Percentiles rank a stretch among this genome's conserved stretches.
Conservation (phyloP, 2,888 invertebrate genomes). For the Drosophila anomalipes region DNA sequence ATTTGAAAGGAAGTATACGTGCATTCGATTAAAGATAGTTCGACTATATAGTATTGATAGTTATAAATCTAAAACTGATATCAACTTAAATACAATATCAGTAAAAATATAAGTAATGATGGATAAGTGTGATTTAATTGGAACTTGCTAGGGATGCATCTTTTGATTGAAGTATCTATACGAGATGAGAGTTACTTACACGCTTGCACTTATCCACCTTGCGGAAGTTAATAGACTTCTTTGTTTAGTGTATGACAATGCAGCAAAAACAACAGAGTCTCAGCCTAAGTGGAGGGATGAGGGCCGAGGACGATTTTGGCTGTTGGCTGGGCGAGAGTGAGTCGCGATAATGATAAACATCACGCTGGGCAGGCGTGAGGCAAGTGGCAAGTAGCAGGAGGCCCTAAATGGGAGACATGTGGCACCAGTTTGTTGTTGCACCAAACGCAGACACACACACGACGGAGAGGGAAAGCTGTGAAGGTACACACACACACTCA, state of each 20-base stretch:
- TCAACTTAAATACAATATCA: neutral
- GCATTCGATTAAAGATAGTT: neutral
- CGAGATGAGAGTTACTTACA: too few species aligned
- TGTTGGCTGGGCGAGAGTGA: conserved; percentile 51
- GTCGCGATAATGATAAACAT: conserved; percentile 74
- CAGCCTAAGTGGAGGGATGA: neutral
- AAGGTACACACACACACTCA: neutral
- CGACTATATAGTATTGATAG: neutral
- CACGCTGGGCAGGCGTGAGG: conserved; percentile 42
- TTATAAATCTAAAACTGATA: neutral
- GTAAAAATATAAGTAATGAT: neutral
- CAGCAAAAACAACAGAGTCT: conserved; percentile 8
- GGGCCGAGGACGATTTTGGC: conserved; percentile 27
- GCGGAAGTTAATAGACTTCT: conserved; percentile 15
- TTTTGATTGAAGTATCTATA: neutral
- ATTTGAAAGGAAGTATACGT: neutral
- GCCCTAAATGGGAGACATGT: conserved; percentile 1
- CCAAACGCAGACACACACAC: conserved; percentile 14
- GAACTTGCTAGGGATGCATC: neutral
- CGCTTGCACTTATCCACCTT: neutral
- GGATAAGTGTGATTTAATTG: neutral
- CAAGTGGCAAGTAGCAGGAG: conserved; percentile 13
- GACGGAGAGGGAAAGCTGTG: neutral
- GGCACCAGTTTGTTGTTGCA: conserved; percentile 42
- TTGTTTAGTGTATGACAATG: conserved; percentile 23